phyloP scores from a whole-genome alignment of 2,797 vertebrate genomes.

The Gymnocypris eckloni region DNA sequence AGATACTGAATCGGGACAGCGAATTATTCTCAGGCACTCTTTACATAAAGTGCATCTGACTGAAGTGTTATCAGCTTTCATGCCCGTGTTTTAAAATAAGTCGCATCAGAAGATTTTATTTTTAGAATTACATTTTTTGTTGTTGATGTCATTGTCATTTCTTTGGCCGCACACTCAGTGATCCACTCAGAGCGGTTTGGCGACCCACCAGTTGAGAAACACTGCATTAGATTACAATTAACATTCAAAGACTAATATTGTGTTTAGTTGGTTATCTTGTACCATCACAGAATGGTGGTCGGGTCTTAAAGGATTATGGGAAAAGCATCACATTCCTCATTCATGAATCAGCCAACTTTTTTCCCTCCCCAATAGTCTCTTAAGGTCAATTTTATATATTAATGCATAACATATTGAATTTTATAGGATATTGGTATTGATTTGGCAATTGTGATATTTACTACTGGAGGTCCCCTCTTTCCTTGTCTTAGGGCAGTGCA shows the following conservation, averaged over 20 bases:
- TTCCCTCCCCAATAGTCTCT: neutral
- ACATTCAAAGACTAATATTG: neutral
- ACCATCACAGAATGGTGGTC: neutral
- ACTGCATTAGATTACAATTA: neutral
- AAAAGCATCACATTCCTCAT: constrained; percentile 40
- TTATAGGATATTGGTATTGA: constrained; percentile 19
- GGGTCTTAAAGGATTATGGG: neutral
- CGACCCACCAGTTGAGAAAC: too few relatives aligned
- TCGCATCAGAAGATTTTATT: too few relatives aligned
- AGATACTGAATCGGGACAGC: too few relatives aligned
- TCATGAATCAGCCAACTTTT: constrained; percentile 5
- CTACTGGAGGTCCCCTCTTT: constrained; percentile 66
- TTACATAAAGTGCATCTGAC: too few relatives aligned
- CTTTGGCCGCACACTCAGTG: too few relatives aligned
- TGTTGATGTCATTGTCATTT: too few relatives aligned
- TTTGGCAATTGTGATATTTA: constrained; percentile 59
- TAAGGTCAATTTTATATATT: neutral
- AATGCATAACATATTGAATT: neutral
- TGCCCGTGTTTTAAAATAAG: too few relatives aligned
- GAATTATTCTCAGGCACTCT: too few relatives aligned
- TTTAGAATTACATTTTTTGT: too few relatives aligned
- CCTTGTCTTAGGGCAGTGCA: constrained; percentile 66
- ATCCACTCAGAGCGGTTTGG: too few relatives aligned
- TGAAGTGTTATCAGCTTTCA: too few relatives aligned
- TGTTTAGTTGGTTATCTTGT: neutral